A percentile compares a stretch with the other conserved stretches of the same genome.
These are phyloP conservation scores for Aphidius gifuensis DNA, from an alignment of 1,140 invertebrate species.

Conservation along the genomic window DNA sequence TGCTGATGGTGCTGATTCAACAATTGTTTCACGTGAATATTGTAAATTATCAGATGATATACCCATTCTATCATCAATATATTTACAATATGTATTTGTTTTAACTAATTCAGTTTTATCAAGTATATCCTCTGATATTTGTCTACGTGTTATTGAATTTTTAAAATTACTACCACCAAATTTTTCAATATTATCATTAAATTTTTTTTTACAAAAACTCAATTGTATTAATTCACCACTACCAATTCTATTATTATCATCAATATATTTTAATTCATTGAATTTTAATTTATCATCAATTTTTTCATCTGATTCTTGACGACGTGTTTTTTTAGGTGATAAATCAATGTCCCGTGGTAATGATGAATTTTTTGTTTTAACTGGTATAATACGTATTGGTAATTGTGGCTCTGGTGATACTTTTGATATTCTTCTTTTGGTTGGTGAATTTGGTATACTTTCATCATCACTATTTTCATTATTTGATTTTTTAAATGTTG, in stretches of 20 bases:
- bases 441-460: conserved; percentile 43
- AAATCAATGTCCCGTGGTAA: conserved; percentile 18
- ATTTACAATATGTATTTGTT: conserved; percentile 19
- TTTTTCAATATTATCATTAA: conserved; percentile 22
- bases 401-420: conserved; percentile 29
- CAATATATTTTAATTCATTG: conserved; percentile 5
- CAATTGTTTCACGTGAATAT: conserved; percentile 27
- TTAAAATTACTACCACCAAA: conserved; percentile 15
- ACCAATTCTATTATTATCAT: conserved; percentile 7
- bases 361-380: conserved; percentile 19
- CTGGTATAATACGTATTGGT: conserved; percentile 8
- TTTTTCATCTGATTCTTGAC: conserved; percentile 28
- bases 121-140: conserved; percentile 41
- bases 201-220: conserved; percentile 23
- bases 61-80: conserved; percentile 33
- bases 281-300: not conserved
- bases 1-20: conserved; percentile 22
- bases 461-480: conserved; percentile 33
- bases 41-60: conserved; percentile 47
- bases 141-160: conserved; percentile 36
- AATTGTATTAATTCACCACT: conserved; percentile 12
- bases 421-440: conserved; percentile 35
- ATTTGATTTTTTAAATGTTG: not conserved
- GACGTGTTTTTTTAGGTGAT: conserved; percentile 39
- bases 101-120: conserved; percentile 34